These are phyloP conservation scores for Dasysyrphus tricinctus DNA, from an alignment of 2,888 invertebrate genomes.

Conservation along the genomic window DNA sequence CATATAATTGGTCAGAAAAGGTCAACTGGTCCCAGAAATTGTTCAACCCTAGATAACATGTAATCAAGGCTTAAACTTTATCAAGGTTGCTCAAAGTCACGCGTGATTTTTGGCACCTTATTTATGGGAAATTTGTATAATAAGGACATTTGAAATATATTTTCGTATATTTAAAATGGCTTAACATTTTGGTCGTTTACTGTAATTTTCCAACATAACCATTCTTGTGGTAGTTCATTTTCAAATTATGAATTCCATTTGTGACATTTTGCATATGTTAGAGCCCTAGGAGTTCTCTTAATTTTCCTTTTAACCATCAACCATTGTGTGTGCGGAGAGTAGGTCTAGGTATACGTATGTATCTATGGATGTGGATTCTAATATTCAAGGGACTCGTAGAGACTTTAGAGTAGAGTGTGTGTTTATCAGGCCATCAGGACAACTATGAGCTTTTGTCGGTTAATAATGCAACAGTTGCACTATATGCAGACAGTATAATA, in stretches of 20 bases:
- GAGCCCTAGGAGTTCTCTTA: conserved; percentile 44
- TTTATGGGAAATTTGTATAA: too few relatives aligned
- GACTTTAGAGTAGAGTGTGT: not conserved
- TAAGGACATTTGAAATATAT: too few relatives aligned
- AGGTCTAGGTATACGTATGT: too few relatives aligned
- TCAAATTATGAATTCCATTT: conserved; percentile 69
- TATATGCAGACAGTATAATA: not conserved
- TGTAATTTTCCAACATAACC: conserved; percentile 9
- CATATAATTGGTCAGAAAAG: too few relatives aligned
- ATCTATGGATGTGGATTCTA: not conserved
- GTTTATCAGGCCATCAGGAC: not conserved
- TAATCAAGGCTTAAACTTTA: too few relatives aligned
- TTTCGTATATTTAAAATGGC: not conserved
- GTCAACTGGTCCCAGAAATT: too few relatives aligned
- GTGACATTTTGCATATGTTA: conserved; percentile 48
- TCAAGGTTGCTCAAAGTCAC: too few relatives aligned
- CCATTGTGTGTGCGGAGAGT: not conserved
- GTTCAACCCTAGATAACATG: too few relatives aligned
- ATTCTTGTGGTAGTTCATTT: conserved; percentile 43
- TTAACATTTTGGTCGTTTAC: not conserved
- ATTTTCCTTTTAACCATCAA: conserved; percentile 33
- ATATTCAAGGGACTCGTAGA: not conserved
- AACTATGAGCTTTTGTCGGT: conserved; percentile 38
- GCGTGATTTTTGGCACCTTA: too few relatives aligned
- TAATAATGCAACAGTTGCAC: conserved; percentile 61